Percentiles rank a stretch among this genome's conserved stretches.
phyloP scores from a whole-genome alignment of 2,797 vertebrate genomes.

The Zenarchopterus dispar region DNA sequence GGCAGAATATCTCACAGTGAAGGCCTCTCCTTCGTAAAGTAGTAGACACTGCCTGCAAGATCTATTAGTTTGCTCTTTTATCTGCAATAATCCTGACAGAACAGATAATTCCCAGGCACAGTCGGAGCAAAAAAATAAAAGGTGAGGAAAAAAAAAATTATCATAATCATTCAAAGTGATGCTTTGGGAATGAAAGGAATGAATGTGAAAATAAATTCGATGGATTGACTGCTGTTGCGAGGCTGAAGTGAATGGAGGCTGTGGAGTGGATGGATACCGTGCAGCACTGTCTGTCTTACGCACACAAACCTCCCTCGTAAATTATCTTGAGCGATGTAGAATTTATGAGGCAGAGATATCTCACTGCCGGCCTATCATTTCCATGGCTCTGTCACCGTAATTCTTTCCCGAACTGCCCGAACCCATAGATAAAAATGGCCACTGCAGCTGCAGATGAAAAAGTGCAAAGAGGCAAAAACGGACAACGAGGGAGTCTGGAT shows the following conservation, averaged over 20 bases:
- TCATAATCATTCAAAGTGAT: slow-evolving; percentile 70
- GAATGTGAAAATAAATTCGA: slow-evolving; percentile 66
- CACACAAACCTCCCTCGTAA: slow-evolving; percentile 77
- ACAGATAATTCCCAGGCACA: slow-evolving; percentile 61
- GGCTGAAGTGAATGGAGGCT: slow-evolving; percentile 67
- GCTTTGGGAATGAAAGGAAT: slow-evolving; percentile 52
- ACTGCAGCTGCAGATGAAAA: slow-evolving; percentile 49
- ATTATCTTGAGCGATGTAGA: slow-evolving; percentile 79
- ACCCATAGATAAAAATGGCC: slow-evolving; percentile 68
- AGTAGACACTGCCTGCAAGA: slow-evolving; percentile 38
- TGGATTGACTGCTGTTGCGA: slow-evolving; percentile 55
- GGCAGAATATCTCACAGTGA: slow-evolving; percentile 50
- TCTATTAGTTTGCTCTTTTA: slow-evolving; percentile 76
- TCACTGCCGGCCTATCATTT: slow-evolving; percentile 82
- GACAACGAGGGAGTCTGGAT: slow-evolving; percentile 26
- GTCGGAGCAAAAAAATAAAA: slow-evolving; percentile 53
- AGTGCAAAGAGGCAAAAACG: slow-evolving; percentile 40
- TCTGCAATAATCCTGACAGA: slow-evolving; percentile 74
- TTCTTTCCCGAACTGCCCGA: slow-evolving; percentile 77
- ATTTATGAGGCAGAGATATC: slow-evolving; percentile 84
- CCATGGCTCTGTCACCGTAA: slow-evolving; percentile 80
- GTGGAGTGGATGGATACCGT: slow-evolving; percentile 75
- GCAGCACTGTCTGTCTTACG: slow-evolving; percentile 72
- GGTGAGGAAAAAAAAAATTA: slow-evolving; percentile 32
- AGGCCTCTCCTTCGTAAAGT: slow-evolving; percentile 61